Base-by-base conservation (phyloP, 2,797 vertebrate genomes). In the Numenius phaeopus region DNA sequence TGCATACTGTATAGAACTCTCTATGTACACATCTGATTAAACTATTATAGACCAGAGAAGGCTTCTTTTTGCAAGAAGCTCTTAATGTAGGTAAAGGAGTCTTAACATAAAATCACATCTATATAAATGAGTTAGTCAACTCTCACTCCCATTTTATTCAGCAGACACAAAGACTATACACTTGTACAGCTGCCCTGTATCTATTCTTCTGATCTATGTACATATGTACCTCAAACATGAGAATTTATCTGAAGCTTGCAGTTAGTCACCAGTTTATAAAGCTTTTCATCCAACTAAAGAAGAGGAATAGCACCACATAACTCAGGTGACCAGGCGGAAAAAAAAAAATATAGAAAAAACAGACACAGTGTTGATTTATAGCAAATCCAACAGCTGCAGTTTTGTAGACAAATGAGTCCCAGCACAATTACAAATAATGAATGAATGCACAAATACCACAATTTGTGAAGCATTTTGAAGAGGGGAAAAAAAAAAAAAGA, bases 351-450 rank as follows among this genome's bases (percentile, higher is more conserved):
- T 6, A 65, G 30, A 65, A 65, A 44, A 44, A 23, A 10, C 7
- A 47, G 19, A 37, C 19, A 37, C 4, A 40, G 14, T 39, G 14
- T 58, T 84, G n/a, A 54, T 78, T 81, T 67, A 73, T 42, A 78
- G 40, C 57, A 85, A 92, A 86, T 55, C 10, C 23, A 90, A 42
- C 54, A 90, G 39, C 34, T 86, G 75, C 49, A 76, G 29, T 2
- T 73, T 76, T 94, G 81, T 24, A 62, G 50, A 78, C 32, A 89
- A 91, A 91, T 23, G 5, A 58, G 54, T 86, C 46, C 29, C 42
- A 67, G 65, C 10, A 75, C 40, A 78, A 81, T 78, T 65, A 77
- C 39, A 91, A 95, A 77, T 82, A 89, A 69, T n/a, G 37, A 83
- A 65, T 40, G 42, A 87, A 81, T 57, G 27, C 29, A 72, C 10